A percentile compares a stretch with the other conserved stretches of the same genome.
phyloP scores from a whole-genome alignment of 2,888 invertebrate species.

The Acrobasis repandana region DNA sequence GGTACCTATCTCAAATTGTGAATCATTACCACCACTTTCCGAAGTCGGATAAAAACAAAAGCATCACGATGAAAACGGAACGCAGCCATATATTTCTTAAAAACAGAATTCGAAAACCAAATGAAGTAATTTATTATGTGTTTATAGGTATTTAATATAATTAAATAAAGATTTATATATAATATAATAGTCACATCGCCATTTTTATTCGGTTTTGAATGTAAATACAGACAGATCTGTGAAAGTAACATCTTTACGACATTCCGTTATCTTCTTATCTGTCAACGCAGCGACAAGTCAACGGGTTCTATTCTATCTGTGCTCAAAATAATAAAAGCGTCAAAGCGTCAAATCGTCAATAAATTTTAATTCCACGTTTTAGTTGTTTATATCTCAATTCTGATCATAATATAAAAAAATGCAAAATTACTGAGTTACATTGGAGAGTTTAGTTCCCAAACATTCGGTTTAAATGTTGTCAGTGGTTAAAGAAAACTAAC shows the following conservation, averaged over 20 bases:
- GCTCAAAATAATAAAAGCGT: constrained; percentile 26
- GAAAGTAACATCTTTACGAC: not conserved
- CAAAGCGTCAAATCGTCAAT: constrained; percentile 68
- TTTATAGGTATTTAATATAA: too few relatives aligned
- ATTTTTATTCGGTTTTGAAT: too few relatives aligned
- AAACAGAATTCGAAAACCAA: too few relatives aligned
- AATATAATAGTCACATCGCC: too few relatives aligned
- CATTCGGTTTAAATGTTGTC: constrained; percentile 44
- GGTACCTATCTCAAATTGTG: too few relatives aligned
- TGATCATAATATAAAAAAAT: constrained; percentile 53
- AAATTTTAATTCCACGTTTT: constrained; percentile 65
- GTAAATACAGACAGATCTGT: too few relatives aligned
- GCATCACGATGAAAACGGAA: too few relatives aligned
- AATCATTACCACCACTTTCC: too few relatives aligned
- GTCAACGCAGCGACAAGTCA: constrained; percentile 7
- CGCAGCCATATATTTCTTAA: too few relatives aligned
- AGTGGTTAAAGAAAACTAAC: constrained; percentile 54
- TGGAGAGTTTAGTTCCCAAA: constrained; percentile 37
- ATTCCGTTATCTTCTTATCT: not conserved
- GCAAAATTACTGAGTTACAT: constrained; percentile 63
- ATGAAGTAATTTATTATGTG: too few relatives aligned
- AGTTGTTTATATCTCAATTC: constrained; percentile 46
- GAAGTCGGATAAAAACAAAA: too few relatives aligned
- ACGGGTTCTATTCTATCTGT: constrained; percentile 29
- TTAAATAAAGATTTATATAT: too few relatives aligned